Base-by-base conservation (phyloP, 2,888 invertebrate genomes). In the Meloe dianella region DNA sequence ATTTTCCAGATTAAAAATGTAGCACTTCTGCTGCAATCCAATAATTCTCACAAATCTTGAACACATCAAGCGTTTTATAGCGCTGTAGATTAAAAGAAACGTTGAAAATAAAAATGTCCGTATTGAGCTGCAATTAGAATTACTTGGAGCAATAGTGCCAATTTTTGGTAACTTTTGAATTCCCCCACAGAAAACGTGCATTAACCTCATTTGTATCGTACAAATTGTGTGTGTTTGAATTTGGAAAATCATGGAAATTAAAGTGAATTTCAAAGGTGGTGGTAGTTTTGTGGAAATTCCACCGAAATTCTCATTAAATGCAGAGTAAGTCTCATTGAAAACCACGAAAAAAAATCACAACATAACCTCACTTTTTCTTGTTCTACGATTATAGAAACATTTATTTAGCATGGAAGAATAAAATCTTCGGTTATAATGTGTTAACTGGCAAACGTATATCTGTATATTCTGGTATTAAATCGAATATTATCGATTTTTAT, bases 371-470 rank as follows among this genome's bases (percentile, higher is more conserved):
- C 10, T 57, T 30, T 14, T 35, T 56, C 41, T 22, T 41, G 60
- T 63, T 57, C 69, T 60, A 8, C 32, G 8, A 9, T 77, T 83
- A 20, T 73, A 92, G 92, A 74, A 86, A 82, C 70, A 72, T 92
- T 10, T 89, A 89, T 75, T 85, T 91, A 58, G 85, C 89, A 2
- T 87, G 87, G 80, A 88, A 87, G 54, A 85, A 87, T 70, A 79
- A 84, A 5, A 84, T 93, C 8, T 86, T 88, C 73, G 87, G 89
- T 0, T 92, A 88, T 77, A 90, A 88, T 74, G 86, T 88, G 0
- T 84, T 85, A 75, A 92, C 92, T 2, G 91, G 90, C 0, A 89
- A 90, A 75, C 85, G 87, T 70, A 83, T 89, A 1, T 84, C 85
- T 63, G 86, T 88, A 72, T 87, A 89, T 61, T 85, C 85, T 68